Percentiles rank a stretch among this genome's conserved stretches.
phyloP scores from a whole-genome alignment of 2,888 invertebrate genomes.

The Diarsia dahlii region DNA sequence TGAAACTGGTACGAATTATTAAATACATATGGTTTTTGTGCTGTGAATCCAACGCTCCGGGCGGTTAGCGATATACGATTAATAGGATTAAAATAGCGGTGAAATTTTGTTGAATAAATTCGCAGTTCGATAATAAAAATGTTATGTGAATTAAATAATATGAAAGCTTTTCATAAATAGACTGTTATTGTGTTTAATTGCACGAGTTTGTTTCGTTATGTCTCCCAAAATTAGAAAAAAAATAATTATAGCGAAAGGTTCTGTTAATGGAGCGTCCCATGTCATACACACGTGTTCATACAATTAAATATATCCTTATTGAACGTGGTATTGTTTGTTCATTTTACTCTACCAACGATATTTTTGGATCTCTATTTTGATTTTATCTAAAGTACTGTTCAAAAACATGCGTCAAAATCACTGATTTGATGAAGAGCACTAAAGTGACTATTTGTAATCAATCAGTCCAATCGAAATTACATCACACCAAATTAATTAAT shows the following conservation, averaged over 20 bases:
- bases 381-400: not conserved
- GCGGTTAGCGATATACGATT: slow-evolving; percentile 30
- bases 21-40: slow-evolving; percentile 28
- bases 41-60: slow-evolving; percentile 6
- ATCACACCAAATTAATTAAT: slow-evolving; percentile 33
- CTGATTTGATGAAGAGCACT: not conserved
- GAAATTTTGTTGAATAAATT: not conserved
- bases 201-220: not conserved
- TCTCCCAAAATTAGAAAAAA: slow-evolving; percentile 2
- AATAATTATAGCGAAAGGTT: slow-evolving; percentile 34
- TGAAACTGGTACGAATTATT: slow-evolving; percentile 14
- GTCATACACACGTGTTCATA: slow-evolving; percentile 14
- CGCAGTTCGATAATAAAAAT: slow-evolving; percentile 1
- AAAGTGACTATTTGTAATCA: slow-evolving; percentile 8
- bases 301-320: slow-evolving; percentile 10
- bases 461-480: slow-evolving; percentile 24
- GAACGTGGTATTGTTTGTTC: not conserved
- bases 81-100: slow-evolving; percentile 17
- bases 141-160: not conserved
- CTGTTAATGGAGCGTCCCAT: slow-evolving; percentile 19
- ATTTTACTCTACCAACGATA: not conserved
- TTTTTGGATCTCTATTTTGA: not conserved
- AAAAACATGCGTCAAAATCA: not conserved
- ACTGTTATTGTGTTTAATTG: not conserved
- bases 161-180: not conserved